Base-by-base conservation (phyloP, 1,140 invertebrate species). In the Scaptomyza graminum region DNA sequence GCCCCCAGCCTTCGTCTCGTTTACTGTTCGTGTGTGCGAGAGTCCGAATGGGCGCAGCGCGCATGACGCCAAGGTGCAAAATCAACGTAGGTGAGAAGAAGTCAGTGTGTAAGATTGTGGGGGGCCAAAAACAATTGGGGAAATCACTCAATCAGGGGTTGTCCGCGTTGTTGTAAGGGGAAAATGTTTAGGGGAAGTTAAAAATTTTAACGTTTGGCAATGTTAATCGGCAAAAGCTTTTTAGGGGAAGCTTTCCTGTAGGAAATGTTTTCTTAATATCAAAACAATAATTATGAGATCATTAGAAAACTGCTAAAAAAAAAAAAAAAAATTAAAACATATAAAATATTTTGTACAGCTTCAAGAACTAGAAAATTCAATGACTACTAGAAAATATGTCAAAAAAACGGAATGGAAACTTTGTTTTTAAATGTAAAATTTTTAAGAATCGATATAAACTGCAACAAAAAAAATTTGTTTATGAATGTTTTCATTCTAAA, bases 51-150 rank as follows among this genome's bases (percentile, higher is more conserved):
- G 50, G 50, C 67, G 68, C 71, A 87, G 74, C 59, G 82, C 82
- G 82, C 82, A 87, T 87, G 82, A 78, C 82, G 78, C 78, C 78
- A 87, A 87, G 82, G 82, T 87, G 82, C 52, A 70, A 88, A 79
- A 75, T 41, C 60, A 61, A 66, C 60, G 74, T 78, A 79, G 82
- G 77, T 85, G 56, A 49, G 69, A 46, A 56, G 68, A 41, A 75
- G 67, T 65, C 69, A 28, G 79, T 66, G 31, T 66, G 60, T 16
- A 25, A 46, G 12, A 46, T 31, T 66, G 51, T 59, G 55, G 52
- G 71, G 57, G 59, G 47, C 39, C 47, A 7, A 47, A 44, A 18
- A 12, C 37, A 41, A 3, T n/a, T 47, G 15, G 46, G 31, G 60
- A 65, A 74, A 54, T 41, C 12, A 11, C 15, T 16, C 4, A n/a